Evolutionary conservation across 2,888 invertebrate species (phyloP).

Genomic region (Coremacera marginata): DNA sequence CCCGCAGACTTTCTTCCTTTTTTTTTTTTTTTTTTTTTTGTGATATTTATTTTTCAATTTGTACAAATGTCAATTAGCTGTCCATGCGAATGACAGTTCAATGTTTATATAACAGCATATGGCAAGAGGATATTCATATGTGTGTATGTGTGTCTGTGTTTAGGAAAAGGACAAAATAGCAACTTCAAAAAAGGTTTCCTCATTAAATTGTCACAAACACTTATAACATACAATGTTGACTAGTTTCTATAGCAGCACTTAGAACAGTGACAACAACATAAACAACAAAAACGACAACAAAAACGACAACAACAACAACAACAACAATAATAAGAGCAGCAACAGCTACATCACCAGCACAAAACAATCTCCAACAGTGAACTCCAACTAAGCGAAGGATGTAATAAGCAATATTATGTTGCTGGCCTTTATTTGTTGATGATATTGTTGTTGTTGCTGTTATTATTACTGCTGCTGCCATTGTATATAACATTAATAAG

Average conservation of each 20-base stretch:
- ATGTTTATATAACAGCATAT: not conserved
- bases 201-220: constrained; percentile 39
- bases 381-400: not conserved
- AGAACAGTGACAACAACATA: not conserved
- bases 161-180: constrained; percentile 4
- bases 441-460: not conserved
- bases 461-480: constrained; percentile 9
- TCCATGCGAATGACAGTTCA: constrained; percentile 33
- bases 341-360: not conserved
- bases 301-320: constrained; percentile 4
- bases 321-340: not conserved
- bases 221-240: constrained; percentile 14
- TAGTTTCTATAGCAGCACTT: not conserved
- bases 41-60: not conserved
- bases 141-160: not conserved
- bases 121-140: not conserved
- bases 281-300: constrained; percentile 8
- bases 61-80: constrained; percentile 35
- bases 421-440: not conserved
- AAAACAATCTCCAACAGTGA: constrained; percentile 11
- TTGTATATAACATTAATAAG: constrained; percentile 21
- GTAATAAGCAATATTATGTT: not conserved
- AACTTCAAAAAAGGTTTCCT: constrained; percentile 25
- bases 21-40: not conserved
- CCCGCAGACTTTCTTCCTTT: not conserved